Conservation (phyloP, 1,140 invertebrate genomes). For the Gryllus bimaculatus region DNA sequence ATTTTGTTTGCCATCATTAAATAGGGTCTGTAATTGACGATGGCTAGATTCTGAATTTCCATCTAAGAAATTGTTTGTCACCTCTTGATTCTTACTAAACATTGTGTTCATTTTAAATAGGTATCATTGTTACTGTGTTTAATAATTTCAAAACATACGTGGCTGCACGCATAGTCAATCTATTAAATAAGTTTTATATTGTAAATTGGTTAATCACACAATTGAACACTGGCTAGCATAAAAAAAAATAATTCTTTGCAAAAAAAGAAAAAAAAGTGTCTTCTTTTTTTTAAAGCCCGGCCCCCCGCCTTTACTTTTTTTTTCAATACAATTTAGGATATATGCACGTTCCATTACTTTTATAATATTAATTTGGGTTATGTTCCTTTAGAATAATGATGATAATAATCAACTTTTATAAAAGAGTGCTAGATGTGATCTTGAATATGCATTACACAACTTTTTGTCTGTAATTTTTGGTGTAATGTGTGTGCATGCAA, state of each 20-base stretch:
- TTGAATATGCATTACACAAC: background rate
- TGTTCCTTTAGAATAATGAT: background rate
- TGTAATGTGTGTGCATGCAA: no score
- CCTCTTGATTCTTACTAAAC: background rate
- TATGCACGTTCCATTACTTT: background rate
- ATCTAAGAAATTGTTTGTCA: background rate
- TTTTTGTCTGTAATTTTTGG: background rate
- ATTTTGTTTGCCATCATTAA: conserved; percentile 8
- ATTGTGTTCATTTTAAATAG: no score
- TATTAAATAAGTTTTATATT: background rate
- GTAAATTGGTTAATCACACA: background rate
- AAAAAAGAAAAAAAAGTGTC: background rate
- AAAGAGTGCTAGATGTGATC: background rate
- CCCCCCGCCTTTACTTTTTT: background rate
- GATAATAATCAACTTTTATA: background rate
- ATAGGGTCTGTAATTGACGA: background rate
- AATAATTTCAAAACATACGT: no score
- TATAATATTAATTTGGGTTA: background rate
- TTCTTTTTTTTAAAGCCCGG: no score
- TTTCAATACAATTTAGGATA: background rate
- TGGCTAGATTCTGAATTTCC: background rate
- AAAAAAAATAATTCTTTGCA: no score
- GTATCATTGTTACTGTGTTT: no score
- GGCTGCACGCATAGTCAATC: no score
- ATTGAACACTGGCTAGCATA: background rate